Evolutionary conservation across 2,888 invertebrate genomes (phyloP).

Genomic region (Tholera decimalis): DNA sequence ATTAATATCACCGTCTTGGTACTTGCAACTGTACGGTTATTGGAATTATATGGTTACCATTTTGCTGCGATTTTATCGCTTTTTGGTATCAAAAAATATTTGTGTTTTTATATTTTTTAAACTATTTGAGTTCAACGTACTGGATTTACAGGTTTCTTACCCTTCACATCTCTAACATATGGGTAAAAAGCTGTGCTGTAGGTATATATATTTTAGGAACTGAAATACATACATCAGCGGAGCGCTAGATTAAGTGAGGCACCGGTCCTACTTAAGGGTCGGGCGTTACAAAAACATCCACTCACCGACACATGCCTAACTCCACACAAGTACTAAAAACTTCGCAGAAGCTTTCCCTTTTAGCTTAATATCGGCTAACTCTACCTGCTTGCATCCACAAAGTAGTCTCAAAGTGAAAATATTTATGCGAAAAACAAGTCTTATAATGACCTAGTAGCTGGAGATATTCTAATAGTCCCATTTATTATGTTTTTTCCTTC

Average conservation of each 20-base stretch:
- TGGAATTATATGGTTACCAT: slow-evolving; percentile 11
- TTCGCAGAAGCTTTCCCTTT: slow-evolving; percentile 64
- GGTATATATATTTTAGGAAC: slow-evolving; percentile 11
- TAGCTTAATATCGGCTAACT: slow-evolving; percentile 56
- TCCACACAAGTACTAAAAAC: slow-evolving; percentile 54
- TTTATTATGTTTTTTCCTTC: slow-evolving; percentile 65
- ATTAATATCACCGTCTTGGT: slow-evolving; percentile 27
- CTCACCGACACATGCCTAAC: slow-evolving; percentile 25
- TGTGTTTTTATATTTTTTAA: slow-evolving; percentile 5
- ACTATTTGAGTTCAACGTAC: slow-evolving; percentile 43
- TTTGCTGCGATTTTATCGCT: slow-evolving; percentile 18
- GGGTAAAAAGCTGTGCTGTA: not conserved
- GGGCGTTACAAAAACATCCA: slow-evolving; percentile 21
- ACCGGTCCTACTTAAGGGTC: slow-evolving; percentile 26
- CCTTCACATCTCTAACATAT: not conserved
- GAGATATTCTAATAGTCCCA: slow-evolving; percentile 65
- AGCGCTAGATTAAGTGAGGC: slow-evolving; percentile 14
- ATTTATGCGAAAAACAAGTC: slow-evolving; percentile 68
- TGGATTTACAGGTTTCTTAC: slow-evolving; percentile 22
- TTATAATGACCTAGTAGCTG: slow-evolving; percentile 59
- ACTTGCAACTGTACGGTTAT: slow-evolving; percentile 22
- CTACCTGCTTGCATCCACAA: slow-evolving; percentile 60
- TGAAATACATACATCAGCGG: slow-evolving; percentile 5
- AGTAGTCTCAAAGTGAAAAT: slow-evolving; percentile 68
- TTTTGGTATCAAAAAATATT: slow-evolving; percentile 23